Conservation (phyloP, 1,140 invertebrate genomes). For the Anoplolepis gracilipes region DNA sequence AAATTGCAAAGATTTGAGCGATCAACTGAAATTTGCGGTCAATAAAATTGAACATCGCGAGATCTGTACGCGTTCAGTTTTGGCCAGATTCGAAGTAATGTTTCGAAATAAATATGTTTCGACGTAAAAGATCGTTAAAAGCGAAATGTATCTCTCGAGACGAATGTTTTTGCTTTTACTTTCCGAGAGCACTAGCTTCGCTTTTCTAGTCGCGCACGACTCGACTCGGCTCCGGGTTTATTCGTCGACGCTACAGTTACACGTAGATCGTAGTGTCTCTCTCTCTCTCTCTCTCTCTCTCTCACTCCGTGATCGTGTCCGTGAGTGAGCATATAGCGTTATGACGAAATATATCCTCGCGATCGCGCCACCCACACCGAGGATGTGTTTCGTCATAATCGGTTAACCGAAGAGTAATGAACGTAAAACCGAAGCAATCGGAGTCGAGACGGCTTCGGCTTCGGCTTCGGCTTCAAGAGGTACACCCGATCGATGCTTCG, state of each 20-base stretch:
- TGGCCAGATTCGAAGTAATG: background rate
- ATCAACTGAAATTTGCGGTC: too few relatives aligned
- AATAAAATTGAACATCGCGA: too few relatives aligned
- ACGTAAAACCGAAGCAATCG: conserved; percentile 33
- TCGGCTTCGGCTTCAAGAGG: conserved; percentile 6
- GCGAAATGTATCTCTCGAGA: background rate
- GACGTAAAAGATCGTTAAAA: background rate
- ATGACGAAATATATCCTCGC: conserved; percentile 64
- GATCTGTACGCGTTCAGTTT: too few relatives aligned
- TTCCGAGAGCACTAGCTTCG: conserved; percentile 35
- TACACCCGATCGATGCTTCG: conserved; percentile 14
- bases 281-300: too few relatives aligned
- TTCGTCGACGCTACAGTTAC: conserved; percentile 45
- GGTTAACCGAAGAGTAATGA: conserved; percentile 39
- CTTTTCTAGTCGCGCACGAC: background rate
- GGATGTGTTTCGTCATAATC: conserved; percentile 62
- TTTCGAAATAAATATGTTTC: background rate
- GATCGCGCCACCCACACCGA: conserved; percentile 61
- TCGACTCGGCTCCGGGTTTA: conserved; percentile 5
- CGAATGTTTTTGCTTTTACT: conserved; percentile 21
- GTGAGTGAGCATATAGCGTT: conserved; percentile 30
- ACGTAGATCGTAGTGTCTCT: conserved; percentile 41
- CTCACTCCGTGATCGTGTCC: conserved; percentile 13
- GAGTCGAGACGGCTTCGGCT: background rate
- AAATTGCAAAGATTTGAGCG: too few relatives aligned